These are phyloP conservation scores for Ylistrum balloti DNA, from an alignment of 1,140 invertebrate species.

Conservation along the genomic window DNA sequence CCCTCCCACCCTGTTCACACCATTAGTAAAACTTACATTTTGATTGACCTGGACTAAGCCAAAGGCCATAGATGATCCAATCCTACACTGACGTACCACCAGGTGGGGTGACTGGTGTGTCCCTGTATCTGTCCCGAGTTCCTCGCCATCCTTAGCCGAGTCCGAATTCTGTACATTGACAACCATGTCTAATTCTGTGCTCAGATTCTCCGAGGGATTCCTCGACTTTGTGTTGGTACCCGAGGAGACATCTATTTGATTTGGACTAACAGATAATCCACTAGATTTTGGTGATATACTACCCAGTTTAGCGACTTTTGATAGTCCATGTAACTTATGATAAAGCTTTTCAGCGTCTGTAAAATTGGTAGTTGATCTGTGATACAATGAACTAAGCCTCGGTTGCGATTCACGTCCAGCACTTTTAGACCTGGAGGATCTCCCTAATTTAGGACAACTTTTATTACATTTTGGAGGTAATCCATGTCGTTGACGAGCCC, in stretches of 20 bases:
- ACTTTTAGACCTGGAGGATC: not conserved
- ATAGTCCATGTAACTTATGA: slow-evolving; percentile 51
- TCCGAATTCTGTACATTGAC: not conserved
- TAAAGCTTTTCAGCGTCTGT: slow-evolving; percentile 61
- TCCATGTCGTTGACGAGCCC: not conserved
- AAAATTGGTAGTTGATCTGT: slow-evolving; percentile 50
- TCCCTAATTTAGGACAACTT: not conserved
- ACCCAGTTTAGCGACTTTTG: slow-evolving; percentile 46
- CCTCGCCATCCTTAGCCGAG: not conserved
- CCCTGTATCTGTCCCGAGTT: not conserved
- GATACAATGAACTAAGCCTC: not conserved
- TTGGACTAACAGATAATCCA: not conserved
- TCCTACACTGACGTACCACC: slow-evolving; percentile 69
- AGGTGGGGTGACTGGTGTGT: slow-evolving; percentile 42
- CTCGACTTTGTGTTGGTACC: not conserved
- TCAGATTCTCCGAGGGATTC: not conserved
- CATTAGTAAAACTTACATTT: not conserved
- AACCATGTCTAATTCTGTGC: not conserved
- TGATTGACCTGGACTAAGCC: slow-evolving; percentile 69
- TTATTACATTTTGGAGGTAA: not conserved
- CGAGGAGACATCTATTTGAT: not conserved
- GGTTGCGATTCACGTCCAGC: not conserved
- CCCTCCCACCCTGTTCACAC: no score
- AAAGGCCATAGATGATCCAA: slow-evolving; percentile 71
- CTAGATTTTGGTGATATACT: slow-evolving; percentile 10